Evolutionary conservation across 2,888 invertebrate species (phyloP).

Genomic region (Sinhomidia bicolor): DNA sequence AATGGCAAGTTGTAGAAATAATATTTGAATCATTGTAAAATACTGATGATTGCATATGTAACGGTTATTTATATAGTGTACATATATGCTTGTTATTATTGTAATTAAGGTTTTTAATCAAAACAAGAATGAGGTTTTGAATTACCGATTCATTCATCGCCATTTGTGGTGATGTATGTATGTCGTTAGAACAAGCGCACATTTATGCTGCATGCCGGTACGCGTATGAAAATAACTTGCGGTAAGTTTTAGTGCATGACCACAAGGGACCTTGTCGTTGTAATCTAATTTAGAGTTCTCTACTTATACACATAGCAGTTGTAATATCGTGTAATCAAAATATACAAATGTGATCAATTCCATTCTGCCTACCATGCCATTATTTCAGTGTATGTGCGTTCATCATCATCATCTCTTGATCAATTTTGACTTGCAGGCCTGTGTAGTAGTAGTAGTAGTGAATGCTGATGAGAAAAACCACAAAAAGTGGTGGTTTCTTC

Average conservation of each 20-base stretch:
- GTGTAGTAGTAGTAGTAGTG: no score
- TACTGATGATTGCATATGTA: background rate
- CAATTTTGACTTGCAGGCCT: no score
- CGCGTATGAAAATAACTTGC: slow-evolving; percentile 8
- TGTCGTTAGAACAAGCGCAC: no score
- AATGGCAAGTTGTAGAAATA: no score
- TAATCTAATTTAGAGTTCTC: slow-evolving; percentile 15
- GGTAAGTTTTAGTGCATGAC: background rate
- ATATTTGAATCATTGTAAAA: background rate
- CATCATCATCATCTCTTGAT: no score
- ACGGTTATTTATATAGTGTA: no score
- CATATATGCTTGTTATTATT: no score
- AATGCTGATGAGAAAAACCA: no score
- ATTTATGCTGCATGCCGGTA: background rate
- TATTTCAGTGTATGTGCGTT: no score
- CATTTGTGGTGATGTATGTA: background rate
- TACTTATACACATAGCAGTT: background rate
- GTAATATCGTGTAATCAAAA: background rate
- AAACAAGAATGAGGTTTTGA: slow-evolving; percentile 35
- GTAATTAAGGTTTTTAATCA: slow-evolving; percentile 38
- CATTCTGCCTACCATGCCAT: no score
- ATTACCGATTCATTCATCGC: slow-evolving; percentile 18
- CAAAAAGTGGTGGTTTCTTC: background rate
- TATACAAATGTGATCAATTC: no score
- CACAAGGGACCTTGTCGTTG: slow-evolving; percentile 35